Evolutionary conservation across 37 sponge, comb jelly and placozoan genomes (phyloP).

Genomic region (Dysidea cf. avara): DNA sequence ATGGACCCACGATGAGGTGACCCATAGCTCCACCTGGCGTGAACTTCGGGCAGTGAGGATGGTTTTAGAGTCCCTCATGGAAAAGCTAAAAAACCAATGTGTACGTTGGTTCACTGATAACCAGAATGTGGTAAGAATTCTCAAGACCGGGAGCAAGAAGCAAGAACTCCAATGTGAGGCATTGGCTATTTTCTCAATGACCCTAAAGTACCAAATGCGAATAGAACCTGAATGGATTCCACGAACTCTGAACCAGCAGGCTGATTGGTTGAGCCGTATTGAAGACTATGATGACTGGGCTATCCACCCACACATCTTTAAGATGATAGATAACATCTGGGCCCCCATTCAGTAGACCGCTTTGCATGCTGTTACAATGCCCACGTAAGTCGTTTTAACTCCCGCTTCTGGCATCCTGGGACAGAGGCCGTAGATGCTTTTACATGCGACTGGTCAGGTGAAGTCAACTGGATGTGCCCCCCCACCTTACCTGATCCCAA

Average conservation of each 20-base stretch:
- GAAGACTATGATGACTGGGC: slow-evolving; percentile 41
- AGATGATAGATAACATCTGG: slow-evolving; percentile 11
- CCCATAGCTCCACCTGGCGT: slow-evolving; percentile 30
- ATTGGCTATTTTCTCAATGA: slow-evolving; percentile 10
- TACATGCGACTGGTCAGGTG: slow-evolving; percentile 26
- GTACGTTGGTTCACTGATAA: slow-evolving; percentile 29
- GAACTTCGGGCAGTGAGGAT: slow-evolving; percentile 25
- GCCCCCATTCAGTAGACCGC: slow-evolving; percentile 32
- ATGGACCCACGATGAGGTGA: slow-evolving; percentile 1
- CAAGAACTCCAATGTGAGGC: slow-evolving; percentile 18
- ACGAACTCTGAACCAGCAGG: slow-evolving; percentile 12
- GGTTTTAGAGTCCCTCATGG: too few relatives aligned
- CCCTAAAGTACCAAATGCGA: background rate
- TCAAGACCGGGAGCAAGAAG: slow-evolving; percentile 14
- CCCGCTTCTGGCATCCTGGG: slow-evolving; percentile 10
- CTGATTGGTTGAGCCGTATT: slow-evolving; percentile 30
- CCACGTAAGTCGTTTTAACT: slow-evolving; percentile 17
- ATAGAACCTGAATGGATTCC: slow-evolving; percentile 46
- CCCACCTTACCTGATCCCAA: slow-evolving; percentile 8
- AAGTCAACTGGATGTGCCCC: slow-evolving; percentile 39
- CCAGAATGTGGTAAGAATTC: slow-evolving; percentile 36
- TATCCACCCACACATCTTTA: slow-evolving; percentile 6
- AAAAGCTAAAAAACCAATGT: background rate
- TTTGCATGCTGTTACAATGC: slow-evolving; percentile 20
- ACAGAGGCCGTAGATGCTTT: slow-evolving; percentile 47